A percentile compares a stretch with the other conserved stretches of the same genome.
Conservation (phyloP, 2,113 vertebrate genomes). For the Planiliza haematocheilus region DNA sequence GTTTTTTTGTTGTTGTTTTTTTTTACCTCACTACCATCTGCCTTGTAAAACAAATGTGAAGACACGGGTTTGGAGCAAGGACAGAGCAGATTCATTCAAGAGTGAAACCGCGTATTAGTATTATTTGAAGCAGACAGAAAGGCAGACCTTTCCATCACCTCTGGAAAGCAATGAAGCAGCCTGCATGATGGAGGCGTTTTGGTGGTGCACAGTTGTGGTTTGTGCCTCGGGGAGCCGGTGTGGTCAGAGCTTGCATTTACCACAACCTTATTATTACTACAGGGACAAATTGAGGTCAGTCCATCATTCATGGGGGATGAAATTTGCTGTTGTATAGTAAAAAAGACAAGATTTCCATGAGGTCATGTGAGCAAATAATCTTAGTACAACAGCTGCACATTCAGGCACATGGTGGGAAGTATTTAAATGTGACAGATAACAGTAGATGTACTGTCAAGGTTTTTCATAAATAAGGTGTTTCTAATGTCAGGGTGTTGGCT, state of each 20-base stretch:
- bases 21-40: constrained; percentile 72
- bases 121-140: not conserved
- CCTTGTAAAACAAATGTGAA: constrained; percentile 50
- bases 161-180: not conserved
- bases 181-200: not conserved
- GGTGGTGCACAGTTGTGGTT: constrained; percentile 35
- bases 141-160: not conserved
- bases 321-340: not conserved
- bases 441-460: not conserved
- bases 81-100: not conserved
- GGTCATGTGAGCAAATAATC: too few species aligned
- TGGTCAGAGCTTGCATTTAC: constrained; percentile 35
- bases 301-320: constrained; percentile 1
- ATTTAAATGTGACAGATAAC: not conserved
- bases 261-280: constrained; percentile 17
- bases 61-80: constrained; percentile 10
- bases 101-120: not conserved
- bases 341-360: constrained; percentile 12
- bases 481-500: constrained; percentile 7
- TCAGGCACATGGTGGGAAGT: too few species aligned
- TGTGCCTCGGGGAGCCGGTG: constrained; percentile 26
- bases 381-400: not conserved
- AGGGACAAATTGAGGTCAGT: constrained; percentile 46
- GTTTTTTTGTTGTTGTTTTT: too few species aligned
- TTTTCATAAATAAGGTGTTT: not conserved